Evolutionary conservation across 2,888 invertebrate genomes (phyloP), one percentile per base, ranked within the genome.

Genomic region (Cheilosia pagana): DNA sequence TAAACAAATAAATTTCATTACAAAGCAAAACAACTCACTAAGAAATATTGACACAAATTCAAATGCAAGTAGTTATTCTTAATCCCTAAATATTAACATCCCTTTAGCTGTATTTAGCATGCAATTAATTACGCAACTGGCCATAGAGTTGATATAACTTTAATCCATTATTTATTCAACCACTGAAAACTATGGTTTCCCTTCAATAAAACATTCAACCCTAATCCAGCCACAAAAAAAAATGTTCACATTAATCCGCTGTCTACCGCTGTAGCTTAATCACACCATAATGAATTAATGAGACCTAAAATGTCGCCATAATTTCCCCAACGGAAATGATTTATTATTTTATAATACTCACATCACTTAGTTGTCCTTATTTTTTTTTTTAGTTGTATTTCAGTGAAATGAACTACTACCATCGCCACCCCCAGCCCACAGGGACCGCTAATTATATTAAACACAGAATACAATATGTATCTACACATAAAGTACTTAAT

Each of bases 241-340:
- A 53, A 48, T 62, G 57, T 65, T 65, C 68, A 16, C 78, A 79
- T 78, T 83, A 78, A 83, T 79, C 79, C 74, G 52, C 19, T 57
- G 68, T 63, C 63, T 68, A 71, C 79, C 60, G 45, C 59, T 75
- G 43, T 50, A 67, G 71, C 75, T 71, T 65, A 71, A 81, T 76
- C 75, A 67, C 65, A 67, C 70, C 79, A 81, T 81, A 86, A 87
- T 87, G 86, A 87, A 87, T 87, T 86, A 87, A 87, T 87, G 87
- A 78, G 81, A 79, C 74, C 75, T 76, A 79, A 86, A 81, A 77
- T 87, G 87, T 79, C 86, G 71, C 82, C 87, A 79, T 70, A 79
- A 75, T 70, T 79, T 75, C 48, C 50, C 72, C 67, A 78, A 62
- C 53, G 78, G 68, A 78, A 78, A 83, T 83, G 82, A 83, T 83